These are phyloP conservation scores for Dallia pectoralis DNA, from an alignment of 2,797 vertebrate species.

Conservation along the genomic window DNA sequence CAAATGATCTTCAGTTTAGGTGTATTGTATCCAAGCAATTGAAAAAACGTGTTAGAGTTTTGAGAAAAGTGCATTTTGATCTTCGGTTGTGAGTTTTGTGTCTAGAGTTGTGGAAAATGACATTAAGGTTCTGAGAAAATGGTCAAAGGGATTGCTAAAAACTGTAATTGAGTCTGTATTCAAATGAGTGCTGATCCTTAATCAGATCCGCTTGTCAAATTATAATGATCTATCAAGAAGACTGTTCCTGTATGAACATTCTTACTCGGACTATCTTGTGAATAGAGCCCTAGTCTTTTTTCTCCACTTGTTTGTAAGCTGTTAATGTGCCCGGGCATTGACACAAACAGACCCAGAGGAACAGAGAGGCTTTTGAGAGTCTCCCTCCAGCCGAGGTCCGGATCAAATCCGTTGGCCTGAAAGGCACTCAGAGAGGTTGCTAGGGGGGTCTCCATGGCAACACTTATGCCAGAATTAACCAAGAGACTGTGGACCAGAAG, in stretches of 20 bases:
- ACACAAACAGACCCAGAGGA: slow-evolving; percentile 22
- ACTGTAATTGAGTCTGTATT: neutral
- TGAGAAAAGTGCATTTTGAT: too few species aligned
- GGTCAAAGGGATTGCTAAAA: neutral
- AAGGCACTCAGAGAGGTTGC: slow-evolving; percentile 24
- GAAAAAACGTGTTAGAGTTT: too few species aligned
- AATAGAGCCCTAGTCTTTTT: neutral
- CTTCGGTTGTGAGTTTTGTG: too few species aligned
- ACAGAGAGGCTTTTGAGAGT: slow-evolving; percentile 38
- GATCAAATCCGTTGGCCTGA: slow-evolving; percentile 18
- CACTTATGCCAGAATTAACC: slow-evolving; percentile 14
- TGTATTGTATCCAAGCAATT: too few species aligned
- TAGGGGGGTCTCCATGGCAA: slow-evolving; percentile 34
- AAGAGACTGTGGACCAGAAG: neutral
- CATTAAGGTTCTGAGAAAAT: too few species aligned
- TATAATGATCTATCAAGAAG: neutral
- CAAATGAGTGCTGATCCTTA: neutral
- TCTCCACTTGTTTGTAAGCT: slow-evolving; percentile 28
- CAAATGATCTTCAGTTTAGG: too few species aligned
- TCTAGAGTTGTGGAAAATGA: too few species aligned
- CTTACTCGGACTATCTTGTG: neutral
- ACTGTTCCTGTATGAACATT: neutral
- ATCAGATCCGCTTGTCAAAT: neutral
- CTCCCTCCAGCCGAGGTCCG: slow-evolving; percentile 1
- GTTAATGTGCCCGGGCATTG: slow-evolving; percentile 1